Percentiles rank a stretch among this genome's conserved stretches.
Conservation (phyloP, 2,888 invertebrate species). For the Hololepta plana region DNA sequence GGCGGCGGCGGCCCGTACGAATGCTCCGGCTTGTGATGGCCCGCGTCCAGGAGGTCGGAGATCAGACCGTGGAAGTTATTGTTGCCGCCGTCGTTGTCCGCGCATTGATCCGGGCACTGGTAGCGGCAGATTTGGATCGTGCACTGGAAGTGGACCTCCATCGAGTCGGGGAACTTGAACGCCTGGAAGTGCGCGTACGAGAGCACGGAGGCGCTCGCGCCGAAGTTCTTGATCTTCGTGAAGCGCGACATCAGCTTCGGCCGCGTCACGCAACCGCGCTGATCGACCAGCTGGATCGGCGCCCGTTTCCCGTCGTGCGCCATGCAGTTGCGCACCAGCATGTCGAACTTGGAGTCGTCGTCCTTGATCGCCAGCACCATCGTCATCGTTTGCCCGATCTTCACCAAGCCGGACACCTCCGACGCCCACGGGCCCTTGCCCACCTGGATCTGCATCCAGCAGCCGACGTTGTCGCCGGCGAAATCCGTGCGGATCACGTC, state of each 20-base stretch:
- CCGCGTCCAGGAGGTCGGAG: conserved; percentile 33
- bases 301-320: conserved; percentile 89
- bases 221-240: conserved; percentile 89
- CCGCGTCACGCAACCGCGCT: conserved; percentile 78
- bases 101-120: conserved; percentile 84
- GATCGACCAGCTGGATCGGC: conserved; percentile 83
- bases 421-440: conserved; percentile 93
- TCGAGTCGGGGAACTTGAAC: conserved; percentile 89
- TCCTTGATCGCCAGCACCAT: conserved; percentile 93
- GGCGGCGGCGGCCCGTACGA: conserved; percentile 48
- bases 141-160: conserved; percentile 93
- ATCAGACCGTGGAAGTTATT: conserved; percentile 10
- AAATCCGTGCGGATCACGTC: conserved; percentile 91
- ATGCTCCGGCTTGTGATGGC: conserved; percentile 33
- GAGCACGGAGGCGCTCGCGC: conserved; percentile 78
- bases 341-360: conserved; percentile 87
- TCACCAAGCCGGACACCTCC: conserved; percentile 83
- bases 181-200: conserved; percentile 82
- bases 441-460: conserved; percentile 96
- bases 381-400: conserved; percentile 92
- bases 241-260: conserved; percentile 87
- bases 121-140: conserved; percentile 88
- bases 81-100: conserved; percentile 31
- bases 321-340: conserved; percentile 86
- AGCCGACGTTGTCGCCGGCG: conserved; percentile 87